Base-by-base conservation (phyloP, 2,113 vertebrate species). In the Marcusenius ussheri region DNA sequence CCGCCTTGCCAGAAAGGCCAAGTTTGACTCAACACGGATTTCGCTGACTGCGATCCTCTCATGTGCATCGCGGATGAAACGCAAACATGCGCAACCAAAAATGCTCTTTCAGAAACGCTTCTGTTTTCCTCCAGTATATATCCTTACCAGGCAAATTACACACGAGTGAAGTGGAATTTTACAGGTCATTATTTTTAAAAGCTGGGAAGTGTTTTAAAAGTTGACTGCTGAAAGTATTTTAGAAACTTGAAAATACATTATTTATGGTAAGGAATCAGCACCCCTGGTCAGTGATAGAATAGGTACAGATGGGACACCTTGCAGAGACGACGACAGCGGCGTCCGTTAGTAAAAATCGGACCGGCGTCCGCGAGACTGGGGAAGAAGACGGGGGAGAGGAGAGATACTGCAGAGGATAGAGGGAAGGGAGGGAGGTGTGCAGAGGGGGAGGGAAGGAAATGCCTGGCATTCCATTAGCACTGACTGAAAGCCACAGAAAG, bases 401-500 rank as follows among this genome's bases (percentile, higher is more conserved):
- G 51, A 74, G 77, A 51, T 88, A 84, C 83, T 58, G 87, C 56
- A 87, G 86, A 11, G 8, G 80, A 70, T 84, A 89, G 88, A 46
- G 89, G n/a, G 87, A 35, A 47, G 53, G 27, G 91, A 85, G 90
- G 53, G 89, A 53, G 85, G 88, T 89, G 80, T 90, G 46, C 86
- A 50, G 89, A 47, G 53, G 83, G 15, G 90, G 91, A 46, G 84
- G 19, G 90, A 91, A 93, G 93, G 93, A 94, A 94, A 95, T 95
- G 93, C 94, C 94, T 93, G 88, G 90, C 93, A 95, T 95, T 94
- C 94, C 95, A 95, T 95, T 95, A 94, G 92, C 93, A 93, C 92
- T 93, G 93, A 93, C 90, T 92, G 92, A 94, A 94, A 94, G 93
- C 93, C 93, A 92, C 92, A 93, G 92, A 91, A 90, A 89, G 91